Evolutionary conservation across 1,140 invertebrate species (phyloP).

Genomic region (Kradibia gibbosae): DNA sequence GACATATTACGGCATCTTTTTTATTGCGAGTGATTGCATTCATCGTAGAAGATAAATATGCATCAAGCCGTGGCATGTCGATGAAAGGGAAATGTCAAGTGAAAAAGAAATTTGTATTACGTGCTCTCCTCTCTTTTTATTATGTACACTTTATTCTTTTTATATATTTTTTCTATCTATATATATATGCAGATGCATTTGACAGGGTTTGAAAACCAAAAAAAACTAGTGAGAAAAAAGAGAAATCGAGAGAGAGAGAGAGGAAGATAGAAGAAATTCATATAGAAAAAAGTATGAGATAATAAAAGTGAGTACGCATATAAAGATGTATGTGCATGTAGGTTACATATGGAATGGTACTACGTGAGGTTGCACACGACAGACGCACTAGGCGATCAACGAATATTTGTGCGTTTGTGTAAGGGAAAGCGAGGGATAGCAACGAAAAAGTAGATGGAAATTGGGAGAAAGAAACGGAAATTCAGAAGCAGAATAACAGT

Average conservation of each 20-base stretch:
- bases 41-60: neutral
- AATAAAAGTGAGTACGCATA: conserved; percentile 3
- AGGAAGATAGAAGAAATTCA: neutral
- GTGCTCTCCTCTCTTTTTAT: neutral
- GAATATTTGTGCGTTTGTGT: neutral
- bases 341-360: too few relatives aligned
- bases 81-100: neutral
- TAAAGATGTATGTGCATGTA: too few relatives aligned
- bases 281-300: neutral
- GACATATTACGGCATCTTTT: neutral
- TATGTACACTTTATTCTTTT: neutral
- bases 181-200: neutral
- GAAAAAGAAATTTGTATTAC: neutral
- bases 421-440: neutral
- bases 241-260: neutral
- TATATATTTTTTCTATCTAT: neutral
- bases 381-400: conserved; percentile 8
- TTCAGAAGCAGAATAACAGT: neutral
- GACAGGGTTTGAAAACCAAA: too few relatives aligned
- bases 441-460: neutral
- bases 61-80: neutral
- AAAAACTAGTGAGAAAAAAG: too few relatives aligned
- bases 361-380: too few relatives aligned
- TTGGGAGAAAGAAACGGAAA: neutral
- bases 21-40: neutral